phyloP scores from a whole-genome alignment of 2,797 vertebrate genomes.

The Liasis olivaceus region DNA sequence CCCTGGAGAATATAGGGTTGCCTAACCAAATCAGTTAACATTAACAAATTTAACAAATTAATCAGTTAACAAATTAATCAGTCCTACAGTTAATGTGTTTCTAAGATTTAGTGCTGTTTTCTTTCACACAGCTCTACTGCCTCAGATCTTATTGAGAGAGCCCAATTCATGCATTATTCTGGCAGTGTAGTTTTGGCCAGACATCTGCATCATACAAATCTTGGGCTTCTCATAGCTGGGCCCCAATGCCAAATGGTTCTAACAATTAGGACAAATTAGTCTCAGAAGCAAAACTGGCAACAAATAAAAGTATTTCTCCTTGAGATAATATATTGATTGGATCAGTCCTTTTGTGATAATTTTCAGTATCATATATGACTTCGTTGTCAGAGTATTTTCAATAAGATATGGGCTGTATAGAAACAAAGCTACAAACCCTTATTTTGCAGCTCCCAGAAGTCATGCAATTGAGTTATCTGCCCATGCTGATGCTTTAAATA shows the following conservation, averaged over 20 bases:
- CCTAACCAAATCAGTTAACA: not conserved
- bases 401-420: too few relatives aligned
- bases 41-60: too few relatives aligned
- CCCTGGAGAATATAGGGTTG: not conserved
- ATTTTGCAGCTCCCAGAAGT: not conserved
- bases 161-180: not conserved
- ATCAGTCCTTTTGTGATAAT: conserved; percentile 4
- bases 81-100: not conserved
- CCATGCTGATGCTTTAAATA: not conserved
- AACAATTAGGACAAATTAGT: not conserved
- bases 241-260: not conserved
- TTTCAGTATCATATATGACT: not conserved
- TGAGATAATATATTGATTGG: not conserved
- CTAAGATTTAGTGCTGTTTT: not conserved
- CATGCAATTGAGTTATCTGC: not conserved
- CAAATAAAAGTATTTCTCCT: not conserved
- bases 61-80: too few relatives aligned
- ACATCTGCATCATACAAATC: not conserved
- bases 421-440: not conserved
- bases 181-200: not conserved
- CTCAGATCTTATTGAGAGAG: not conserved
- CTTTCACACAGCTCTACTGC: not conserved
- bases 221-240: too few relatives aligned
- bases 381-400: not conserved
- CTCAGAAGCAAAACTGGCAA: not conserved